Evolutionary conservation across 2,113 vertebrate species (phyloP), one percentile per base, ranked within the genome.

Genomic region (Cavia aperea): DNA sequence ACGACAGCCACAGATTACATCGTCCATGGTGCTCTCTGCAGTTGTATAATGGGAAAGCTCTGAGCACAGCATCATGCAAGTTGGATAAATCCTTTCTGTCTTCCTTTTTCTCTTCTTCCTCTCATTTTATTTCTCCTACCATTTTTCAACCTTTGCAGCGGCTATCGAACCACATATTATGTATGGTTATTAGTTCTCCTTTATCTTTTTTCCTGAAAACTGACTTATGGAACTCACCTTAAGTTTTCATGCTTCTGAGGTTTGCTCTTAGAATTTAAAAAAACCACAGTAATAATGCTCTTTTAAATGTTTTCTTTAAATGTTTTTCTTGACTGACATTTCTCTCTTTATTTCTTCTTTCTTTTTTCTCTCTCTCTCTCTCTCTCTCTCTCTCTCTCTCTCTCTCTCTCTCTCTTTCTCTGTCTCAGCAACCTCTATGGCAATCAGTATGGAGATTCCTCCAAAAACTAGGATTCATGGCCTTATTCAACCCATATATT

Each of bases 41-140:
- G 3, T 6, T 58, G 36, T 13, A 11, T 5, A 18, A 1, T 14
- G 13, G 56, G 21, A 14, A 29, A 66, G 19, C 6, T 5, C 24
- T 54, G 3, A 12, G 60, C 65, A 7, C 18, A 24, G 51, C 5
- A 13, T 36, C 63, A 31, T 26, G 29, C 15, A 60, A n/a, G 5
- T 23, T 60, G 19, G 0, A 73, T 24, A 81, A 60, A 85, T 66
- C 21, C 46, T 65, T 56, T 85, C 46, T 39, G 5, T 73, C 78
- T 81, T 79, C 8, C 23, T 39, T 58, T 73, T 79, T 39, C 33
- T 84, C 54, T 7, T 66, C 56, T 82, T 51, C 2, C 46, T 39
- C 7, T 46, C 63, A 56, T 83, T 46, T 33, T 26, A 19, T 75
- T 81, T 68, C 16, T 92, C 36, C 33, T 54, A 56, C 33, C 19